A percentile compares a stretch with the other conserved stretches of the same genome.
Evolutionary conservation across 2,113 vertebrate genomes (phyloP).

Genomic region (Hyperopisus bebe): DNA sequence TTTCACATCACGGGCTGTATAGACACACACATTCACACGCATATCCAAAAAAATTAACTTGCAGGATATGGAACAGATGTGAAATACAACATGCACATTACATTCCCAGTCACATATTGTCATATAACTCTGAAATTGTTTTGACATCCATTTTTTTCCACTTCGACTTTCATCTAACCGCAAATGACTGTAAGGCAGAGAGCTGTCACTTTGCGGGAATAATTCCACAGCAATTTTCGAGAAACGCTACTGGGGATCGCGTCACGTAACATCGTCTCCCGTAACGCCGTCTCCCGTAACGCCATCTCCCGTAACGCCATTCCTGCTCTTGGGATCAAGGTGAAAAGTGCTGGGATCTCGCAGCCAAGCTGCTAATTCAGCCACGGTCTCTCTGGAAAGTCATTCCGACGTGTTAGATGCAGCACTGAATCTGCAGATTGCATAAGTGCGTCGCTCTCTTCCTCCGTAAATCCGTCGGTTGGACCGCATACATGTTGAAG

Average conservation of each 20-base stretch:
- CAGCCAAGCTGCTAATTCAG: not conserved
- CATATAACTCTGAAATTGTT: conserved; percentile 46
- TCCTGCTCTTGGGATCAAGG: not conserved
- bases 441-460: not conserved
- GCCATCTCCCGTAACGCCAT: not conserved
- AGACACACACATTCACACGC: not conserved
- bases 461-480: not conserved
- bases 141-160: conserved; percentile 42
- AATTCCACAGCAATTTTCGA: conserved; percentile 57
- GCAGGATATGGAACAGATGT: not conserved
- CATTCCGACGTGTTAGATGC: not conserved
- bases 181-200: conserved; percentile 44
- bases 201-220: conserved; percentile 47
- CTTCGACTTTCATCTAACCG: conserved; percentile 41
- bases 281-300: conserved; percentile 19
- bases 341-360: not conserved
- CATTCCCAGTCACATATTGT: not conserved
- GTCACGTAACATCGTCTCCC: conserved; percentile 21
- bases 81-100: not conserved
- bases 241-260: conserved; percentile 48
- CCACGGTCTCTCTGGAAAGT: not conserved
- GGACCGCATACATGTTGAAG: not conserved
- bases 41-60: not conserved
- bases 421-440: not conserved
- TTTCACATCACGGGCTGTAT: not conserved